Evolutionary conservation across 2,888 invertebrate genomes (phyloP).

Genomic region (Autographa gamma): DNA sequence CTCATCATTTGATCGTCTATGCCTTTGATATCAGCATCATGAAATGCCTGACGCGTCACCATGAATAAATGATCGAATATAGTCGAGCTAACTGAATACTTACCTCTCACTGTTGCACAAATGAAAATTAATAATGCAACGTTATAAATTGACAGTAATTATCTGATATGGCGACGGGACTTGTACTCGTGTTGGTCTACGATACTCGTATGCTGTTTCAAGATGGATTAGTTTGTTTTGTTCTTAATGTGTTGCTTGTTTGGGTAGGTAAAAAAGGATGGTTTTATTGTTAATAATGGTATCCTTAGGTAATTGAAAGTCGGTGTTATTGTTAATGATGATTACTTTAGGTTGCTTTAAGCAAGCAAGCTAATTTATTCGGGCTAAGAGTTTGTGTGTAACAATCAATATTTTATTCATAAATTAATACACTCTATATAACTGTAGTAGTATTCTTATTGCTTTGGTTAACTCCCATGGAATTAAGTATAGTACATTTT

Average conservation of each 20-base stretch:
- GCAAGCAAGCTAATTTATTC: too few relatives aligned
- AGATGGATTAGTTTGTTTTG: not conserved
- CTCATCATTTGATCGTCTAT: constrained; percentile 60
- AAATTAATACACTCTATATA: too few relatives aligned
- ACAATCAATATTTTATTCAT: too few relatives aligned
- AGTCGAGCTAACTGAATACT: constrained; percentile 71
- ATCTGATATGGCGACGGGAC: constrained; percentile 64
- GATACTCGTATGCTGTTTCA: not conserved
- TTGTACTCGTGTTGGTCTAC: constrained; percentile 14
- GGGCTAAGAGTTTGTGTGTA: too few relatives aligned
- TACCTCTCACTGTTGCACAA: constrained; percentile 66
- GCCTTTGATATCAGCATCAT: constrained; percentile 68
- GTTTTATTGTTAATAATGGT: too few relatives aligned
- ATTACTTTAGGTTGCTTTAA: too few relatives aligned
- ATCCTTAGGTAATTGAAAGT: too few relatives aligned
- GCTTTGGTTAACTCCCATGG: too few relatives aligned
- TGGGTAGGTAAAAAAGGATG: too few relatives aligned
- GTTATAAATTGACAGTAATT: constrained; percentile 84
- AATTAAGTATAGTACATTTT: too few relatives aligned
- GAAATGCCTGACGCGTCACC: constrained; percentile 70
- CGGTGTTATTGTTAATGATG: too few relatives aligned
- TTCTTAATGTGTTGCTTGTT: not conserved
- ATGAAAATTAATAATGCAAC: constrained; percentile 84
- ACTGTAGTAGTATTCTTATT: too few relatives aligned
- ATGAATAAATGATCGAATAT: constrained; percentile 80